Conservation (phyloP, 2,797 vertebrate species). For the Chiloscyllium punctatum region DNA sequence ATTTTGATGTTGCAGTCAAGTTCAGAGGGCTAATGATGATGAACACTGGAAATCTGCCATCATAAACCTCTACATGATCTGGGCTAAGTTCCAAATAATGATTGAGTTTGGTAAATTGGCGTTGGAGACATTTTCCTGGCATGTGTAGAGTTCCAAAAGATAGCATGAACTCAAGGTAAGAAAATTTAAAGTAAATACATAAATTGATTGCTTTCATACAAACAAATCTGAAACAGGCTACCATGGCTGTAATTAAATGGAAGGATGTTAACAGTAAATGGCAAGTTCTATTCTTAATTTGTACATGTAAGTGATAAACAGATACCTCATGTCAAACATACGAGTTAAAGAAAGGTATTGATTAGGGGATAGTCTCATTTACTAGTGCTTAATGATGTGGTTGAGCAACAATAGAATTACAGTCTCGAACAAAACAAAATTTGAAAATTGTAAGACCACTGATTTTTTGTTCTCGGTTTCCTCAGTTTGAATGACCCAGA, state of each 20-base stretch:
- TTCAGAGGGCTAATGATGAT: background rate
- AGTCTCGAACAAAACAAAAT: background rate
- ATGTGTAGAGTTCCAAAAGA: background rate
- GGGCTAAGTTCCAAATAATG: background rate
- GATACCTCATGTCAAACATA: background rate
- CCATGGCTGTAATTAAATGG: background rate
- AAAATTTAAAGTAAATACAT: background rate
- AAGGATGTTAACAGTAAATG: background rate
- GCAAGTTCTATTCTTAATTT: background rate
- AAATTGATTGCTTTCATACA: background rate
- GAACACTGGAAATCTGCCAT: background rate
- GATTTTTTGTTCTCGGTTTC: background rate
- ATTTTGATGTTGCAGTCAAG: background rate
- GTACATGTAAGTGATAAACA: background rate
- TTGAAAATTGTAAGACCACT: background rate
- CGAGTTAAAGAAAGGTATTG: background rate
- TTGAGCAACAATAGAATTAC: background rate
- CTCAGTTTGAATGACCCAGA: too few relatives aligned
- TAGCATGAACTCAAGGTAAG: background rate
- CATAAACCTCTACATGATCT: background rate
- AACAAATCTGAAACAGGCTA: background rate
- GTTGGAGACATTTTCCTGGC: background rate
- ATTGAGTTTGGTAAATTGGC: background rate
- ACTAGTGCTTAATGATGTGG: background rate
- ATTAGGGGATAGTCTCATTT: background rate